Evolutionary conservation across 2,113 vertebrate genomes (phyloP).

Genomic region (Serinus canaria): DNA sequence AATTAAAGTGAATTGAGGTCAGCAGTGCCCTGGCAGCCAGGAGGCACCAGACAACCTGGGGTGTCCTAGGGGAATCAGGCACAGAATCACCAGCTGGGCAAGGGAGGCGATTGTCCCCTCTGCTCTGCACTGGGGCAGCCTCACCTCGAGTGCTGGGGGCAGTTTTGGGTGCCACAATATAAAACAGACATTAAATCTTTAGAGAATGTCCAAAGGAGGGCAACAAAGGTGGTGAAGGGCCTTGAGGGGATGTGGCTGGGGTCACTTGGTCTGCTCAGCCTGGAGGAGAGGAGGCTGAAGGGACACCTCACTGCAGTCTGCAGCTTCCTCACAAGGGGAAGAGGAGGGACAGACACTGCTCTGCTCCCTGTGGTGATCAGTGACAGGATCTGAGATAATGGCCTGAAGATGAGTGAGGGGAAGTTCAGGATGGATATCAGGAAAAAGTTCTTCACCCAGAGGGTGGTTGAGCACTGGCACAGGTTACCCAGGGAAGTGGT

Average conservation of each 20-base stretch:
- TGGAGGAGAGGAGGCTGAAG: neutral
- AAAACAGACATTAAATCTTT: neutral
- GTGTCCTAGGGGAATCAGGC: neutral
- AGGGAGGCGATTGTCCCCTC: neutral
- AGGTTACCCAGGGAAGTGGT: neutral
- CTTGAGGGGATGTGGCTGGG: rapidly evolving
- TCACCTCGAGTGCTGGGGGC: neutral
- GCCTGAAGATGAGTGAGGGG: neutral
- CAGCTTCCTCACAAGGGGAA: no score
- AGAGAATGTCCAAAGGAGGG: neutral
- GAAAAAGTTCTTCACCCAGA: neutral
- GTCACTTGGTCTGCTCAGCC: neutral
- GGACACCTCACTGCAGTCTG: rapidly evolving
- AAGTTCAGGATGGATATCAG: neutral
- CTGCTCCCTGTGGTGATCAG: neutral
- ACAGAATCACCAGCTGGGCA: rapidly evolving
- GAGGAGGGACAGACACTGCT: rapidly evolving
- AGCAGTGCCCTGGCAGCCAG: neutral
- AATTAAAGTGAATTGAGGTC: neutral
- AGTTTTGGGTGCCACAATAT: neutral
- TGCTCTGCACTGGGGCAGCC: neutral
- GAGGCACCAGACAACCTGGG: neutral
- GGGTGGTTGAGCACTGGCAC: rapidly evolving
- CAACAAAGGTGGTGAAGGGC: neutral
- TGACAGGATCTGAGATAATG: neutral